Evolutionary conservation across 2,797 vertebrate species (phyloP), one percentile per base, ranked within the genome.

Genomic region (Melanotaenia parkinsoni): DNA sequence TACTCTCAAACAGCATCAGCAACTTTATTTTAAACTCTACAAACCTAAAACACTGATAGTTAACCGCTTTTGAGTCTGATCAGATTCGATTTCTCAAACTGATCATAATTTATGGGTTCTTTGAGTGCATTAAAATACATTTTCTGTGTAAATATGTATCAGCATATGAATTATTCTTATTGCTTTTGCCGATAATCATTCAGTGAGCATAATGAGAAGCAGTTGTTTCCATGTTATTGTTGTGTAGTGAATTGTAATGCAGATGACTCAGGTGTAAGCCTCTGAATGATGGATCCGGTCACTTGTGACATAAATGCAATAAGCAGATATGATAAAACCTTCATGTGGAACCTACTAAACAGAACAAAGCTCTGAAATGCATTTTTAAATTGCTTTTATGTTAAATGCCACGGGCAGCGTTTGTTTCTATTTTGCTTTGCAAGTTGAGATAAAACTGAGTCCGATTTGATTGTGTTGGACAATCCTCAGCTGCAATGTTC

Each of bases 221-320:
- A 20, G 63, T 61, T 77, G 63, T 24, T 69, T 81, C 58, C 1
- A 10, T 73, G 70, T 87, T 86, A 81, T 68, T 86, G 77, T 75
- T 45, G 65, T 72, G 57, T 67, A 82, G 77, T 74, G 67, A 70
- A 82, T 72, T 75, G 78, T 81, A 79, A 77, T 78, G 73, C 71
- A 81, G 66, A 81, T 75, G 81, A 79, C 70, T 30, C 3, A 5
- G 11, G 60, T 77, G 70, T 74, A 70, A 38, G 43, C 47, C 47
- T 43, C 32, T 84, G 74, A 84, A 85, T 87, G 89, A 93, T 86
- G 90, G 87, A 91, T 88, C 65, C 26, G 63, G 37, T 73, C 38
- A 56, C 67, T 62, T 82, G 80, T 61, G 70, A 80, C 38, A 30
- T 50, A 74, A 80, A 86, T 64, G 71, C 65, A 86, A 67, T 76